These are phyloP conservation scores for Lucilia sericata DNA, from an alignment of 1,140 invertebrate species.

Conservation along the genomic window DNA sequence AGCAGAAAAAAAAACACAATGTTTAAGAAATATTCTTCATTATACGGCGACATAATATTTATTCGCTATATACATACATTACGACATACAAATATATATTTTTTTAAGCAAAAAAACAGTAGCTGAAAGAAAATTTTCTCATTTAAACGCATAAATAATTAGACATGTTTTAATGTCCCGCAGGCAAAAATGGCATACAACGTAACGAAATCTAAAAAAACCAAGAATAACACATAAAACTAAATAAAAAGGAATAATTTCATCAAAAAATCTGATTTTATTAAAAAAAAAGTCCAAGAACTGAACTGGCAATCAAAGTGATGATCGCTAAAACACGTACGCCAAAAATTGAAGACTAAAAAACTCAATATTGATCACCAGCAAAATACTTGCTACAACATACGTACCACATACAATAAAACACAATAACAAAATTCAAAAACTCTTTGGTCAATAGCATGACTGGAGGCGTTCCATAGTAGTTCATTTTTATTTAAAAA, in stretches of 20 bases:
- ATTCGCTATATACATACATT: neutral
- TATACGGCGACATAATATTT: slow-evolving; percentile 43
- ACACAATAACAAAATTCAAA: neutral
- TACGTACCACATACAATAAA: neutral
- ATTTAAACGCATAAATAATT: slow-evolving; percentile 44
- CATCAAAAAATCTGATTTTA: slow-evolving; percentile 42
- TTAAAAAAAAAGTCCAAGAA: slow-evolving; percentile 5
- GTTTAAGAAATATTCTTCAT: slow-evolving; percentile 33
- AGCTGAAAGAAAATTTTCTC: slow-evolving; percentile 38
- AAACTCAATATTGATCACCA: neutral
- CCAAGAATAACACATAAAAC: neutral
- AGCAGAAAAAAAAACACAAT: neutral
- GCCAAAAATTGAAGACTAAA: slow-evolving; percentile 9
- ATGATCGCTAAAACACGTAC: slow-evolving; percentile 42
- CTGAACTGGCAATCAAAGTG: slow-evolving; percentile 35
- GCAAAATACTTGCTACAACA: neutral
- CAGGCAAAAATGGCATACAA: slow-evolving; percentile 17
- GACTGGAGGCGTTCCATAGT: slow-evolving; percentile 42
- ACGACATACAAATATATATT: neutral
- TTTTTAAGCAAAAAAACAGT: slow-evolving; percentile 16
- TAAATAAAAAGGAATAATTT: slow-evolving; percentile 37
- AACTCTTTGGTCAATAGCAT: slow-evolving; percentile 35
- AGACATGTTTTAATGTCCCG: slow-evolving; percentile 42
- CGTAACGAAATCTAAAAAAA: neutral
- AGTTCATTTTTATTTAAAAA: slow-evolving; percentile 36